Percentiles rank a stretch among this genome's conserved stretches.
Conservation (phyloP, 2,888 invertebrate genomes). For the Ditula angustiorana region DNA sequence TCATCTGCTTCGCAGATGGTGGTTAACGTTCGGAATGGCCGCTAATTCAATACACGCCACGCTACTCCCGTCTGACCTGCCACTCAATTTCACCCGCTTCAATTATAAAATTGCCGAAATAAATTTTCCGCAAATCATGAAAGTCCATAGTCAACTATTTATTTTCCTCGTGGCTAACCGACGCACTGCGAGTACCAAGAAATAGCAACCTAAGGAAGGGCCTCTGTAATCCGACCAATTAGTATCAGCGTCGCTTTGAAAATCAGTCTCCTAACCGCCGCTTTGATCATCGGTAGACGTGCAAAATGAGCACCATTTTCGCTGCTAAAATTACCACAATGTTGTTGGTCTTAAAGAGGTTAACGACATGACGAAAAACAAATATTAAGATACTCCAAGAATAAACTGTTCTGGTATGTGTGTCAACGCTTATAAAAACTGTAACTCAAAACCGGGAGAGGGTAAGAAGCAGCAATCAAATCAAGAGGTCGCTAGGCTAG, state of each 20-base stretch:
- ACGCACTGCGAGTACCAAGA: conserved; percentile 24
- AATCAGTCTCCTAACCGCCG: conserved; percentile 56
- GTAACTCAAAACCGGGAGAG: conserved; percentile 60
- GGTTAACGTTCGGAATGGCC: conserved; percentile 24
- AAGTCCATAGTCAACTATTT: conserved; percentile 34
- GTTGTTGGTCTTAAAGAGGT: conserved; percentile 63
- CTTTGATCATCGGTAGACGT: conserved; percentile 72
- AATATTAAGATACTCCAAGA: conserved; percentile 59
- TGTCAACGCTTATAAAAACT: conserved; percentile 64
- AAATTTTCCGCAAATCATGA: conserved; percentile 17
- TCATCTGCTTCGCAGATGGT: conserved; percentile 4
- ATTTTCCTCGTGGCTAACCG: conserved; percentile 44
- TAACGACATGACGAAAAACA: conserved; percentile 65
- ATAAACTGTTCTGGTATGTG: conserved; percentile 62
- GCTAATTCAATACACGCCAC: conserved; percentile 25
- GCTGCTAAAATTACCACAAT: conserved; percentile 65
- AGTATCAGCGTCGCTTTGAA: conserved; percentile 71
- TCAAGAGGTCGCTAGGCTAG: conserved; percentile 61
- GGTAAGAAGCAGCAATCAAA: conserved; percentile 68
- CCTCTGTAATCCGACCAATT: conserved; percentile 75
- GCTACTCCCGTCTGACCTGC: conserved; percentile 27
- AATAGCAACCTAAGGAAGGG: conserved; percentile 46
- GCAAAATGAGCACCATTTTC: conserved; percentile 73
- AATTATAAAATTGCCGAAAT: conserved; percentile 36
- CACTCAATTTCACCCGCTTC: conserved; percentile 30